Evolutionary conservation across 2,888 invertebrate species (phyloP).

Genomic region (Drosophila buzzatii): DNA sequence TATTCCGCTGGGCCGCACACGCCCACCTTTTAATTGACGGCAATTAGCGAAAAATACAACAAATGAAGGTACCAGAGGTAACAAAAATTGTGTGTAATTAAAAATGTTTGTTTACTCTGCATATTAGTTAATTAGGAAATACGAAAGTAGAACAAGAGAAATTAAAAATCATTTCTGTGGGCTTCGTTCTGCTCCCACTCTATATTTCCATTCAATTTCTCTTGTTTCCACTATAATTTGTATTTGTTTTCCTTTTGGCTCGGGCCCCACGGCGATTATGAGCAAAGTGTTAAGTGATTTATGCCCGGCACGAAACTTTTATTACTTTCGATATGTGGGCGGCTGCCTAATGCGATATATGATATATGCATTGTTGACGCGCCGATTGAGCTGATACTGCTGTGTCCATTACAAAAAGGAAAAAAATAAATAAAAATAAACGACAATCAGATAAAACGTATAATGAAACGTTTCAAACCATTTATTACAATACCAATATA

Average conservation of each 20-base stretch:
- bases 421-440: constrained; percentile 21
- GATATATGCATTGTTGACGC: constrained; percentile 42
- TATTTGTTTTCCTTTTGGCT: constrained; percentile 14
- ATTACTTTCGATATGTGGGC: constrained; percentile 25
- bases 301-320: constrained; percentile 54
- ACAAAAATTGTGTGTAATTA: constrained; percentile 28
- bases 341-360: constrained; percentile 23
- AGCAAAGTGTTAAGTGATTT: constrained; percentile 69
- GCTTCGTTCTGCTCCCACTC: constrained; percentile 1
- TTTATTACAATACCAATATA: constrained; percentile 35
- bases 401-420: constrained; percentile 14
- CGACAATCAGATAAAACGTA: constrained; percentile 50
- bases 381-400: constrained; percentile 23
- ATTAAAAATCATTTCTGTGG: constrained; percentile 4
- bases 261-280: constrained; percentile 34
- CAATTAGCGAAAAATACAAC: constrained; percentile 33
- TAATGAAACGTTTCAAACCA: constrained; percentile 34
- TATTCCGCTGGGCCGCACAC: constrained; percentile 23
- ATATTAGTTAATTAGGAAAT: constrained; percentile 54
- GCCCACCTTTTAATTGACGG: constrained; percentile 18
- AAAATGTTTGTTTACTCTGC: constrained; percentile 44
- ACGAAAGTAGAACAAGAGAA: neutral
- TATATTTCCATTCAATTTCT: constrained; percentile 7
- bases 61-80: neutral
- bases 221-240: neutral